Evolutionary conservation across 2,113 vertebrate genomes (phyloP), one percentile per base, ranked within the genome.

Genomic region (Micromys minutus): DNA sequence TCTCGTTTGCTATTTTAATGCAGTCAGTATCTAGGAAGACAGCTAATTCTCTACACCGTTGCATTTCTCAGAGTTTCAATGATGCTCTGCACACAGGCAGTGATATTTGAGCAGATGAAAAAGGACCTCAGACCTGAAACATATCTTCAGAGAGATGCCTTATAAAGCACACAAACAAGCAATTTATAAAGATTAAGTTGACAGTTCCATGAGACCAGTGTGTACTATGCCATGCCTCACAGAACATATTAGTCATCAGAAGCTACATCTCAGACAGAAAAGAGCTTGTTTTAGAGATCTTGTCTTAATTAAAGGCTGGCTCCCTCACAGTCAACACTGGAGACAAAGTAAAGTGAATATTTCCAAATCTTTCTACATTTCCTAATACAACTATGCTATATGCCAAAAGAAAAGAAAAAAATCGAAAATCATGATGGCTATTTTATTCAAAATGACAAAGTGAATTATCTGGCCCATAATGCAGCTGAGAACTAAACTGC

Each of bases 281-380:
- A 61, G 34, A 34, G 89, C 63, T 92, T 96, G 86, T 97, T 95
- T 95, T 91, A 80, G 29, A 95, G 74, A 96, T 19, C 19, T n/a
- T 87, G 19, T 61, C 80, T 92, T 89, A 94, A 91, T 93, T 92
- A 65, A 92, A 95, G 86, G 42, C 83, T 96, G 61, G n/a, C 86
- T 75, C 7, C 88, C 85, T 89, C 63, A 86, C 50, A 85, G 59
- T 94, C 90, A 95, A 94, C 65, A 90, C 21, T 85, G 91, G 71
- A 94, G 47, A 94, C 67, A 89, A 93, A 94, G 36, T 39, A 19
- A 67, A 71, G 65, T 13, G 75, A 45, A 69, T 47, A 90, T 85
- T 95, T 92, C 95, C 63, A 91, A 90, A 24, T 29, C 91, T 95
- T 87, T 88, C 47, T 85, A 22, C 22, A 59, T 89, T 88, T 42